These are phyloP conservation scores for Thunnus maccoyii DNA, from an alignment of 2,113 vertebrate species.

Conservation along the genomic window DNA sequence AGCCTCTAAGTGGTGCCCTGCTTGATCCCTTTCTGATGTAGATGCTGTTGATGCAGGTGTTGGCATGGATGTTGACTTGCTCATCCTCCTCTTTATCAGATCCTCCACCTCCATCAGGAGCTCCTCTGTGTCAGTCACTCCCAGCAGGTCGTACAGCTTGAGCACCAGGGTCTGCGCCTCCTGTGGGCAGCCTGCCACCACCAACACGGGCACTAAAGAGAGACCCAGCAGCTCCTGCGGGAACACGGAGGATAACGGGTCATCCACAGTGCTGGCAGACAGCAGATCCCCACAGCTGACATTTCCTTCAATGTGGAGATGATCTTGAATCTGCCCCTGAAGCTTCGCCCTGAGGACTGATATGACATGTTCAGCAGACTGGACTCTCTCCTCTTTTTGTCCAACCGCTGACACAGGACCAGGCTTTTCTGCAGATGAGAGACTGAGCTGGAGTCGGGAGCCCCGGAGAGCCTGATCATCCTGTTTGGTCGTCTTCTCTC, in stretches of 20 bases:
- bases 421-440: conserved; percentile 15
- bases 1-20: conserved; percentile 70
- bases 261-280: conserved; percentile 77
- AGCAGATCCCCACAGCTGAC: conserved; percentile 82
- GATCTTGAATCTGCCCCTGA: conserved; percentile 47
- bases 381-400: conserved; percentile 39
- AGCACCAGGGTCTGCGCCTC: conserved; percentile 77
- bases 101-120: conserved; percentile 81
- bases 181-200: conserved; percentile 77
- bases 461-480: conserved; percentile 5
- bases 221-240: conserved; percentile 85
- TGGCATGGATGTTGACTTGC: conserved; percentile 22
- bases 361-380: conserved; percentile 59
- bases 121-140: conserved; percentile 70
- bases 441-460: conserved; percentile 29
- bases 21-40: background rate
- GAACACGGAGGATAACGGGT: conserved; percentile 66
- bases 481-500: conserved; percentile 13
- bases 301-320: conserved; percentile 65
- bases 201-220: conserved; percentile 85
- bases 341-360: conserved; percentile 63
- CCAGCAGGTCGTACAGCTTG: conserved; percentile 78
- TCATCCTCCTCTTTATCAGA: conserved; percentile 67
- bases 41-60: conserved; percentile 1
- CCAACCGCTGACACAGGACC: background rate